These are phyloP conservation scores for Laticauda laticaudata DNA, from an alignment of 2,113 vertebrate genomes.

Conservation along the genomic window DNA sequence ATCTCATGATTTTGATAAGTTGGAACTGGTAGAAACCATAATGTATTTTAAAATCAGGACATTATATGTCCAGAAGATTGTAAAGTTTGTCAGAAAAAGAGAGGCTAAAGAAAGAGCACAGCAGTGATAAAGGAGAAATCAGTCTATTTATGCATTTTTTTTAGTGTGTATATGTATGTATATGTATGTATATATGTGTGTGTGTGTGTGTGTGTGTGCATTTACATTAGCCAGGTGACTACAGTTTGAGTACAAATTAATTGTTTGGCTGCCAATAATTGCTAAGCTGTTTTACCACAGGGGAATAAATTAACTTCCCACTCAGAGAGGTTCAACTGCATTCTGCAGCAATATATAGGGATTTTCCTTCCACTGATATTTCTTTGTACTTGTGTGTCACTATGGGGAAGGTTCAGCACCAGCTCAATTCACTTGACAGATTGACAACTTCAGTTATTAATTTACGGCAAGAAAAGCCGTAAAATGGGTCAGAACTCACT, in stretches of 20 bases:
- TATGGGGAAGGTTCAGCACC: neutral
- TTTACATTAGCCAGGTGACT: neutral
- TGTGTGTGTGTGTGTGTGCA: no score
- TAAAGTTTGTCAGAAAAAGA: neutral
- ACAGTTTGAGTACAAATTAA: neutral
- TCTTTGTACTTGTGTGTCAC: neutral
- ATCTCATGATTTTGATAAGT: neutral
- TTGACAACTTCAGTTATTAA: neutral
- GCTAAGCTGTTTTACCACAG: neutral
- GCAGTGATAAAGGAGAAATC: neutral
- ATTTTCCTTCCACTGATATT: neutral
- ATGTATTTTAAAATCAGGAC: neutral
- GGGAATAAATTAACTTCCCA: neutral
- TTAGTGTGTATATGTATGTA: neutral
- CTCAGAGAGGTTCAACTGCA: neutral
- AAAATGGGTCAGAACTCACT: neutral
- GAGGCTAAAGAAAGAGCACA: neutral
- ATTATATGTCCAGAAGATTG: neutral
- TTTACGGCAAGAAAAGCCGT: neutral
- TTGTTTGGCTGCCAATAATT: neutral
- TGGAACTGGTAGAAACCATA: neutral
- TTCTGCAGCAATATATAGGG: neutral
- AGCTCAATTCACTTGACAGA: neutral
- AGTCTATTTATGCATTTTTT: neutral
- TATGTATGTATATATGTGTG: no score